phyloP scores from a whole-genome alignment of 2,797 vertebrate species.

The Helicolenus hilgendorfi region DNA sequence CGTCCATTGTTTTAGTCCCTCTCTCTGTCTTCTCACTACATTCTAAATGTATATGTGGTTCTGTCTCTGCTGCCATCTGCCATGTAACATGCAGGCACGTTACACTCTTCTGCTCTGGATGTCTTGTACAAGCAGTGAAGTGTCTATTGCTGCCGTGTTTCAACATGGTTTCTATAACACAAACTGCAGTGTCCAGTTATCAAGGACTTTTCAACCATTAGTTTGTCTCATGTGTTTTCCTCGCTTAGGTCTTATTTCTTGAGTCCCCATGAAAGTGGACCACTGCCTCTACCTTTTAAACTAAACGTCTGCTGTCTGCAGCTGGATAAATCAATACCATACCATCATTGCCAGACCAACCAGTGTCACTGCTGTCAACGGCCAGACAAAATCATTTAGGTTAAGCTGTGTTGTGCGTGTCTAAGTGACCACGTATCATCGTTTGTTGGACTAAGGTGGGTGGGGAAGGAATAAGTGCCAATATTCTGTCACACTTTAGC shows the following conservation, averaged over 20 bases:
- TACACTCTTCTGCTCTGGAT: neutral
- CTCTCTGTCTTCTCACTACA: neutral
- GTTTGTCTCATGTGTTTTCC: neutral
- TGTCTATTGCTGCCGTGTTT: neutral
- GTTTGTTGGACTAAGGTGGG: slow-evolving; percentile 6
- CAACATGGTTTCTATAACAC: neutral
- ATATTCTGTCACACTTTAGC: neutral
- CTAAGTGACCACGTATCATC: slow-evolving; percentile 9
- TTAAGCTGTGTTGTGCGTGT: slow-evolving; percentile 17
- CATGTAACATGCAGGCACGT: neutral
- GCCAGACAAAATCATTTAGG: slow-evolving; percentile 5
- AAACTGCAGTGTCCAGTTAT: neutral
- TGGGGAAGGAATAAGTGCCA: neutral
- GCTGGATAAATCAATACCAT: slow-evolving; percentile 38
- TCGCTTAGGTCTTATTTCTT: neutral
- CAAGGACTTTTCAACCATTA: neutral
- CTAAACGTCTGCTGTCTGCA: slow-evolving; percentile 27
- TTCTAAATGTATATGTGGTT: neutral
- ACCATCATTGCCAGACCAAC: slow-evolving; percentile 23
- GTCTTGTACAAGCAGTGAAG: neutral
- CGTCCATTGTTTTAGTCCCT: neutral
- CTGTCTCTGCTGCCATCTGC: neutral
- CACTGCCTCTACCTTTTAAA: slow-evolving; percentile 2
- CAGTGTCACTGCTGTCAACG: slow-evolving; percentile 40
- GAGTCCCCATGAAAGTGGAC: neutral